These are phyloP conservation scores for Augochlora pura DNA, from an alignment of 1,140 invertebrate genomes.

Conservation along the genomic window DNA sequence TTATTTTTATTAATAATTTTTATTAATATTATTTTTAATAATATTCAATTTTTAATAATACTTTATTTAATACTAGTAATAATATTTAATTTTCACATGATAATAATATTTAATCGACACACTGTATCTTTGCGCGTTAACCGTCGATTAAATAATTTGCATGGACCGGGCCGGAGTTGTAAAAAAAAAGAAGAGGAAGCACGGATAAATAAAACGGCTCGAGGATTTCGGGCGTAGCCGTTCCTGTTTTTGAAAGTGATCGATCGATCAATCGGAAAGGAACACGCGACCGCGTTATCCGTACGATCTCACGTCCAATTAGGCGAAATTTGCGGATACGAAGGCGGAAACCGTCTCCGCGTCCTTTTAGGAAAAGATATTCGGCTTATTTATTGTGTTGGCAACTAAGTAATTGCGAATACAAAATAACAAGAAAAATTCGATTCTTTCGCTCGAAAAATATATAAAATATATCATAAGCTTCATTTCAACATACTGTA, in stretches of 20 bases:
- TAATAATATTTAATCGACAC: too few relatives aligned
- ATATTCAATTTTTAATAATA: too few relatives aligned
- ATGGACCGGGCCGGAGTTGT: background rate
- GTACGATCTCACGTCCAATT: constrained; percentile 61
- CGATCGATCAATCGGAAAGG: constrained; percentile 53
- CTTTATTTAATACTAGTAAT: too few relatives aligned
- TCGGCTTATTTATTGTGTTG: constrained; percentile 37
- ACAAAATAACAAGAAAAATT: too few relatives aligned
- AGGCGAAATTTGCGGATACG: constrained; percentile 63
- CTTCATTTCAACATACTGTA: too few relatives aligned
- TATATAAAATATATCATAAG: too few relatives aligned
- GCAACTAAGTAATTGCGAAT: too few relatives aligned
- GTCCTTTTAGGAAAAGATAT: constrained; percentile 19
- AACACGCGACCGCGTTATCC: constrained; percentile 51
- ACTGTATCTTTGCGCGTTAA: background rate
- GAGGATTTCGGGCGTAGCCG: constrained; percentile 25
- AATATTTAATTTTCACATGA: too few relatives aligned
- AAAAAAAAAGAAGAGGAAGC: background rate
- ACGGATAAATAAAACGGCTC: background rate
- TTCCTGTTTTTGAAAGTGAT: constrained; percentile 45
- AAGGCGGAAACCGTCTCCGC: constrained; percentile 3
- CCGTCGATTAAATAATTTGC: background rate
- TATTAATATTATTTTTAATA: too few relatives aligned
- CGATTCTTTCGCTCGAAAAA: too few relatives aligned
- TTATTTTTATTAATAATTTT: too few relatives aligned